Evolutionary conservation across 2,888 invertebrate genomes (phyloP), one percentile per base, ranked within the genome.

Genomic region (Hirtodrosophila cameraria): DNA sequence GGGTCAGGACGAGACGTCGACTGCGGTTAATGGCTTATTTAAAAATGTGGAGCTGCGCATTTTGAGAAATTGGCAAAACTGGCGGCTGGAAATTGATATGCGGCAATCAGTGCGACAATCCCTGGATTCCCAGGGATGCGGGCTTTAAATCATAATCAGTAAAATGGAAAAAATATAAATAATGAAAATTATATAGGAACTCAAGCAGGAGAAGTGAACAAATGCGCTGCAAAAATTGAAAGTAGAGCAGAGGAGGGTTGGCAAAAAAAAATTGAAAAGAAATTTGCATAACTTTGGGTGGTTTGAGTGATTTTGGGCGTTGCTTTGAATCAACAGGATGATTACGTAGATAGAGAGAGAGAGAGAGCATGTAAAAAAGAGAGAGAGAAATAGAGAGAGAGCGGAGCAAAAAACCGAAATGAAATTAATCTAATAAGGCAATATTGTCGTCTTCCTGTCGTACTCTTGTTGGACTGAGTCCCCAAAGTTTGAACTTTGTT

Each of bases 1-100:
- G n/a, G n/a, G n/a, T n/a, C n/a, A n/a, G n/a, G 73, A 54, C 74
- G 66, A 61, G 20, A 50, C 69, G 73, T 72, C 78, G 82, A 76
- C 89, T 89, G 88, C 78, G 88, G 85, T 89, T 89, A 89, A 88
- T 89, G 89, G 88, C 86, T 88, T 89, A 89, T 88, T 89, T 88
- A 89, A 89, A 89, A 87, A 74, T 77, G 77, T 49, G 58, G 72
- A 71, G 67, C 53, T 55, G 60, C 55, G 50, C 39, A 55, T 77
- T 89, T 88, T 88, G 90, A 89, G 82, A 89, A 89, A 89, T 89
- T 88, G 87, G 87, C 83, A 88, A 86, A 70, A 85, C 76, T 70
- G 70, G 64, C 63, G 66, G 67, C 75, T 75, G 71, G 87, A 89
- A 89, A 89, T 89, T 88, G 90, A 88, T 88, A 89, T 85, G 77